A percentile compares a stretch with the other conserved stretches of the same genome.
Conservation (phyloP, 2,888 invertebrate genomes). For the Arctia plantaginis region DNA sequence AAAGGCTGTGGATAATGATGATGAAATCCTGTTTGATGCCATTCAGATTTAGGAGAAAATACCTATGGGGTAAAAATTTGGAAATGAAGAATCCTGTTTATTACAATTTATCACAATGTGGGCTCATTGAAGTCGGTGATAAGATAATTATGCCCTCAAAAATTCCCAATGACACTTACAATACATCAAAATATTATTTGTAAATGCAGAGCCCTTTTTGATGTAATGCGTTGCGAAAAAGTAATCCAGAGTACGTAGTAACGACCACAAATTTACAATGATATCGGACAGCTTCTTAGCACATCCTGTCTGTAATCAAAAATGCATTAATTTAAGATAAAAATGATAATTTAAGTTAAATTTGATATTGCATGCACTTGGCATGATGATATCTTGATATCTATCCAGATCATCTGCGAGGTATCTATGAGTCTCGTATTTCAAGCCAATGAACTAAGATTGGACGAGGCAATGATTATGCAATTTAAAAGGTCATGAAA, state of each 20-base stretch:
- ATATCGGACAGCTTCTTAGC: neutral
- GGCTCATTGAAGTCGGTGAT: neutral
- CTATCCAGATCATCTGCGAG: slow-evolving; percentile 2
- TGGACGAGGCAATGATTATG: neutral
- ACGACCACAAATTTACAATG: neutral
- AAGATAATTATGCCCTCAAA: neutral
- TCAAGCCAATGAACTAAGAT: slow-evolving; percentile 1
- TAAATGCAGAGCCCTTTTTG: neutral
- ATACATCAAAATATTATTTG: neutral
- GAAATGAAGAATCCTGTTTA: no score
- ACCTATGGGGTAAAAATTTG: no score
- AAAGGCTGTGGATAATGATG: no score
- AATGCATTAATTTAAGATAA: neutral
- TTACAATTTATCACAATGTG: no score
- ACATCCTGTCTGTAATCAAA: neutral
- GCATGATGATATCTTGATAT: slow-evolving; percentile 7
- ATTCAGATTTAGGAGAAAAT: no score
- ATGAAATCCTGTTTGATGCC: no score
- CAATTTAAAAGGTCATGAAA: neutral
- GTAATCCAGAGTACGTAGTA: neutral
- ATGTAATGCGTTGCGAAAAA: neutral
- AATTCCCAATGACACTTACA: neutral
- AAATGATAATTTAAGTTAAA: neutral
- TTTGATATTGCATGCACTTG: neutral
- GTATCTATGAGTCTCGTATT: neutral